Evolutionary conservation across 2,797 vertebrate species (phyloP), one percentile per base, ranked within the genome.

Genomic region (Rhyacichthys aspro): DNA sequence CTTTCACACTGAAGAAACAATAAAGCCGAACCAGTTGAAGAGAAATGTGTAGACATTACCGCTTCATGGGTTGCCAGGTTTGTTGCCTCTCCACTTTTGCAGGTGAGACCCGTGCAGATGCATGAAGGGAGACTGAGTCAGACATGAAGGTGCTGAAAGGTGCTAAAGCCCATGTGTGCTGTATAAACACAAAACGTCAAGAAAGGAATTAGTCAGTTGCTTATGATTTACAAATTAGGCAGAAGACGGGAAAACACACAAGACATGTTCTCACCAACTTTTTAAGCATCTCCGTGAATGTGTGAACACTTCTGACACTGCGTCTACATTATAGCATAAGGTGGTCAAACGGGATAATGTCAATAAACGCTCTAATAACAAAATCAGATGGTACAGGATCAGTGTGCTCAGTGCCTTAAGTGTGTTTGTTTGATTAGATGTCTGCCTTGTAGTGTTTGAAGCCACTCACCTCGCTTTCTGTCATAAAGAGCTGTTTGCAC

Each of bases 401-500:
- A 81, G 71, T 79, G 76, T 81, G 69, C 85, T 76, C 85, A 83
- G 72, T 73, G 83, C 81, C 84, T 85, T 85, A 72, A 76, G 70
- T 69, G 55, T 86, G 85, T 90, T 89, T 91, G 82, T 89, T 89
- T 88, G 87, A 88, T 79, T 78, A 86, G 84, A 82, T 86, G 82
- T 88, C 78, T 88, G 81, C 71, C 83, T 87, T 89, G 86, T 85
- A 89, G 86, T 79, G 86, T 88, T 82, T 89, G 81, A 90, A 90
- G 86, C 87, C 84, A 85, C 85, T 88, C 83, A 85, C 87, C 84
- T 88, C 72, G 45, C 76, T 88, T 79, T 83, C 81, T 77, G 84
- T 90, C 87, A 93, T 91, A 89, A 91, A 92, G 87, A 89, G 63
- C 81, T 93, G 89, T 93, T 93, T 92, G 84, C 87, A 86, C 84